A percentile compares a stretch with the other conserved stretches of the same genome.
Evolutionary conservation across 2,888 invertebrate genomes (phyloP).

Genomic region (Apamea monoglypha): DNA sequence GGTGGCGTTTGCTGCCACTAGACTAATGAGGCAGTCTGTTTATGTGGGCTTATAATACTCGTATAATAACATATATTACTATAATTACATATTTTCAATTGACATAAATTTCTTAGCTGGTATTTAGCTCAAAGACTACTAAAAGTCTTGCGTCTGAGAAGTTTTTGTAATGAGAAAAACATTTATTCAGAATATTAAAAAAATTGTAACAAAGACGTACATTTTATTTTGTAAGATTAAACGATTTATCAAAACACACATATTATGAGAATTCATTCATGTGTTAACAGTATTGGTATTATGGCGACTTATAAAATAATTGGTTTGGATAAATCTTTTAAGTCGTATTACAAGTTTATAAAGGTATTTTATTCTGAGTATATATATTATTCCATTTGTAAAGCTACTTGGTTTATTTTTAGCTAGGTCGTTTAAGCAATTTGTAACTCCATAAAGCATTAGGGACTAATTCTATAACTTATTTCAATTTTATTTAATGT

Average conservation of each 20-base stretch:
- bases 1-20: not conserved
- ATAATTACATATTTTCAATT: not conserved
- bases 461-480: not conserved
- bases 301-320: not conserved
- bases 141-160: not conserved
- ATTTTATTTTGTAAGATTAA: not conserved
- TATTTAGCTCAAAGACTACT: not conserved
- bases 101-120: not conserved
- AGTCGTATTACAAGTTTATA: not conserved
- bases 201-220: not conserved
- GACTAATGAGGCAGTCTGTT: not conserved
- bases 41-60: not conserved
- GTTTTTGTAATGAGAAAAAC: not conserved
- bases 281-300: not conserved
- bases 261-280: not conserved
- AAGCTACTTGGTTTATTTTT: not conserved
- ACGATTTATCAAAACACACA: not conserved
- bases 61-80: too few species aligned
- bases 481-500: not conserved
- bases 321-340: slow-evolving; percentile 2
- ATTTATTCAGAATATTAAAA: not conserved
- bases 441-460: not conserved
- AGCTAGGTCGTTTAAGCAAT: not conserved
- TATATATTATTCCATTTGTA: too few species aligned
- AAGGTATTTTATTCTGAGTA: not conserved